Evolutionary conservation across 2,888 invertebrate genomes (phyloP).

Genomic region (Halocaridina rubra): DNA sequence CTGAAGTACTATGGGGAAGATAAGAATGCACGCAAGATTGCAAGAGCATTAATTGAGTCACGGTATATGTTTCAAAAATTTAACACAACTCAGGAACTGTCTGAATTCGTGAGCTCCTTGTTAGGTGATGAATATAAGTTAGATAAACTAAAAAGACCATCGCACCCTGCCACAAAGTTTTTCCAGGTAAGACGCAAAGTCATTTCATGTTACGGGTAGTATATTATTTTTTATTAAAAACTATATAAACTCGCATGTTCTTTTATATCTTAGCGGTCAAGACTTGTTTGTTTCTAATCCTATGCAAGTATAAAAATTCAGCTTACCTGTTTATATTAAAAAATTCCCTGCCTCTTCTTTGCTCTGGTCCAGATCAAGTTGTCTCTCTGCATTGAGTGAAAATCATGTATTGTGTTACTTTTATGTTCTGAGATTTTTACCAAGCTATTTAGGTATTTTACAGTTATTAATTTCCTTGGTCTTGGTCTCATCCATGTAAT

Average conservation of each 20-base stretch:
- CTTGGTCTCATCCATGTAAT: too few species aligned
- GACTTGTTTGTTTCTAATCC: background rate
- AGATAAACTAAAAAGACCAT: conserved; percentile 80
- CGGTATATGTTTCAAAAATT: conserved; percentile 73
- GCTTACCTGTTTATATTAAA: background rate
- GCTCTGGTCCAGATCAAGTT: too few species aligned
- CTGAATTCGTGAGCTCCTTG: conserved; percentile 30
- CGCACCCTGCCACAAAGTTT: conserved; percentile 89
- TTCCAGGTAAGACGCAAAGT: conserved; percentile 73
- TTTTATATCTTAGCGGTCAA: background rate
- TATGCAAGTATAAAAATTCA: background rate
- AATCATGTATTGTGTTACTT: too few species aligned
- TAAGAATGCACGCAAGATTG: conserved; percentile 85
- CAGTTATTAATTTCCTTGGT: too few species aligned
- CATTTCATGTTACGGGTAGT: too few species aligned
- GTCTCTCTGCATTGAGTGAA: too few species aligned
- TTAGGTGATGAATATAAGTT: conserved; percentile 69
- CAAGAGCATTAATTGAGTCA: conserved; percentile 86
- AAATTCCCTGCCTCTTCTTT: too few species aligned
- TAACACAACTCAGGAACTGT: conserved; percentile 35
- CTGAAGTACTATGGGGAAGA: conserved; percentile 95
- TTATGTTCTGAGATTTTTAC: too few species aligned
- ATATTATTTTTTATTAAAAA: background rate
- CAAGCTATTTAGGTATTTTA: too few species aligned
- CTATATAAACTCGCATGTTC: background rate